Conservation (phyloP, 1,140 invertebrate species). For the Mya arenaria region DNA sequence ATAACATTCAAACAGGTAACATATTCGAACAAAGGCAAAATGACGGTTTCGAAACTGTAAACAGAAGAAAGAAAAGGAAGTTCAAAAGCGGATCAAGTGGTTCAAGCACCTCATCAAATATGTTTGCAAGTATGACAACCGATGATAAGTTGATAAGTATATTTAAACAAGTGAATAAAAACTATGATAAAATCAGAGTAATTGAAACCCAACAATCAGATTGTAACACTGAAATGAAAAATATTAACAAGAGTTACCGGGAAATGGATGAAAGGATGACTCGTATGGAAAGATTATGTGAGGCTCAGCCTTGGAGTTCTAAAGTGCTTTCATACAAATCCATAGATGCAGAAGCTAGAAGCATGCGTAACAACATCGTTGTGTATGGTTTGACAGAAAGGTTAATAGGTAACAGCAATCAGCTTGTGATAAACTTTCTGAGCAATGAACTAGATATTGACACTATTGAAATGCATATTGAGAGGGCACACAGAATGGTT, state of each 20-base stretch:
- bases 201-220: background rate
- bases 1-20: too few relatives aligned
- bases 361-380: slow-evolving; percentile 32
- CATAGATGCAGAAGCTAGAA: slow-evolving; percentile 33
- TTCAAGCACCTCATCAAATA: too few relatives aligned
- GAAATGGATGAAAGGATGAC: background rate
- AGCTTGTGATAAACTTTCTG: slow-evolving; percentile 7
- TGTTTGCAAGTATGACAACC: slow-evolving; percentile 8
- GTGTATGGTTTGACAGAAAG: slow-evolving; percentile 26
- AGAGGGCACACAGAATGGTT: slow-evolving; percentile 21
- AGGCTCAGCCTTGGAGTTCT: background rate
- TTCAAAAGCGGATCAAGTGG: too few relatives aligned
- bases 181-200: slow-evolving; percentile 26
- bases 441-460: slow-evolving; percentile 27
- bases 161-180: slow-evolving; percentile 11
- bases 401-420: background rate
- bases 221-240: background rate
- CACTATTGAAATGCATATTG: slow-evolving; percentile 1
- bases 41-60: too few relatives aligned
- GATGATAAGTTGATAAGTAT: slow-evolving; percentile 26
- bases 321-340: slow-evolving; percentile 34
- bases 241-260: background rate
- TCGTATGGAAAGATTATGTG: background rate
- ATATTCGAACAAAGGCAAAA: too few relatives aligned
- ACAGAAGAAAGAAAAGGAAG: too few relatives aligned